Conservation (phyloP, 1,140 invertebrate species). For the Pygmarrhopalites habei region DNA sequence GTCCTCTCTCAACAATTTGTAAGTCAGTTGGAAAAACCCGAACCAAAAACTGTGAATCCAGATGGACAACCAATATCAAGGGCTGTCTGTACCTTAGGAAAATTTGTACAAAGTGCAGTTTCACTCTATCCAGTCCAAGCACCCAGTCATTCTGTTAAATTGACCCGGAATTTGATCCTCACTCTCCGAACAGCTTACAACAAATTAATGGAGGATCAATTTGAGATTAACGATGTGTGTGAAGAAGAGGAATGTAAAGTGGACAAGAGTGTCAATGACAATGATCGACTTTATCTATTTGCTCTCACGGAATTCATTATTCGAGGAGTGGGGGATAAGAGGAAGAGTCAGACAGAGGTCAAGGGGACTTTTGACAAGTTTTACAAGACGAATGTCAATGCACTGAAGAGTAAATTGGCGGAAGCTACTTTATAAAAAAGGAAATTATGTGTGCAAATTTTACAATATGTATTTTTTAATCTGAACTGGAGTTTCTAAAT, state of each 20-base stretch:
- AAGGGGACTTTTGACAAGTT: neutral
- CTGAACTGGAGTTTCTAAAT: no score
- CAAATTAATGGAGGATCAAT: neutral
- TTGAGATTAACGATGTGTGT: neutral
- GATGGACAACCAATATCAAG: neutral
- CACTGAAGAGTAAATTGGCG: no score
- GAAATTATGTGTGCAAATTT: no score
- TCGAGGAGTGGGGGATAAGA: neutral
- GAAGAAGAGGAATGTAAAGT: neutral
- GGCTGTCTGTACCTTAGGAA: neutral
- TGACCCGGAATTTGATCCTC: neutral
- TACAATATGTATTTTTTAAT: no score
- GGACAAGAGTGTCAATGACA: neutral
- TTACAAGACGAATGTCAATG: constrained; percentile 1
- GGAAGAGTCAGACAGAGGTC: neutral
- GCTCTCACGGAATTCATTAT: neutral
- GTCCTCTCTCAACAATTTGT: neutral
- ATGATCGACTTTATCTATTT: neutral
- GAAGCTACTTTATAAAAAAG: no score
- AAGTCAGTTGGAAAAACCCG: neutral
- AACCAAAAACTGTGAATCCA: neutral
- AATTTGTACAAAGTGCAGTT: neutral
- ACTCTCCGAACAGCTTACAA: neutral
- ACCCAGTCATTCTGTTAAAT: neutral
- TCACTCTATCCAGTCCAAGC: neutral